Base-by-base conservation (phyloP, 2,888 invertebrate species). In the Mellilla xanthometata region DNA sequence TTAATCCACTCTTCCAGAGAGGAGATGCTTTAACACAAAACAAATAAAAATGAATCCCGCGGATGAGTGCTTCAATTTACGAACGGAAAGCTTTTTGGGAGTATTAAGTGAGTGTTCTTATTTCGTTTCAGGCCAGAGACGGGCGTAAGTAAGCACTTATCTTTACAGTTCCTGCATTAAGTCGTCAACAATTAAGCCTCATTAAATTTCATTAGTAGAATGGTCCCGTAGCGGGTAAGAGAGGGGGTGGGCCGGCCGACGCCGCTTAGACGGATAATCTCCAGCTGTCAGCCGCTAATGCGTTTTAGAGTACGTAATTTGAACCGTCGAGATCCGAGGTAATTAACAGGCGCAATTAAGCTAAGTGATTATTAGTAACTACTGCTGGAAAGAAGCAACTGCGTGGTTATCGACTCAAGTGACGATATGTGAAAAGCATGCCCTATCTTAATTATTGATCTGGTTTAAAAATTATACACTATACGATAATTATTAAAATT, bases 231-330 rank as follows among this genome's bases (percentile, higher is more conserved):
- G 72, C 68, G 76, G 68, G 43, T 33, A 39, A 64, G 67, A 65
- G 74, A 65, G 69, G 61, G 60, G 62, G 59, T 54, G 59, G 62
- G 67, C 70, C 68, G 72, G 66, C 77, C 74, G 72, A 70, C 81
- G 79, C 71, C 81, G 82, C 81, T 85, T 85, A 85, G 85, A 83
- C 79, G 88, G 88, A 88, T 88, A 88, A 88, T 89, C 88, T 88
- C 81, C 85, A 85, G 80, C 88, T 89, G 88, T 88, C 88, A 87
- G 83, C 66, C 81, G 77, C 86, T 89, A 88, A 89, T 88, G 88
- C 87, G 85, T 89, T 89, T 89, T 89, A 89, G 88, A 89, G 88
- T 89, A 89, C 88, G 89, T 88, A 88, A 89, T 89, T 89, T 89
- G 89, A 89, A 84, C 86, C 86, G 82, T 81, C 76, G 81, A 87